Conservation (phyloP, 2,797 vertebrate genomes). For the Rhinophrynus dorsalis region DNA sequence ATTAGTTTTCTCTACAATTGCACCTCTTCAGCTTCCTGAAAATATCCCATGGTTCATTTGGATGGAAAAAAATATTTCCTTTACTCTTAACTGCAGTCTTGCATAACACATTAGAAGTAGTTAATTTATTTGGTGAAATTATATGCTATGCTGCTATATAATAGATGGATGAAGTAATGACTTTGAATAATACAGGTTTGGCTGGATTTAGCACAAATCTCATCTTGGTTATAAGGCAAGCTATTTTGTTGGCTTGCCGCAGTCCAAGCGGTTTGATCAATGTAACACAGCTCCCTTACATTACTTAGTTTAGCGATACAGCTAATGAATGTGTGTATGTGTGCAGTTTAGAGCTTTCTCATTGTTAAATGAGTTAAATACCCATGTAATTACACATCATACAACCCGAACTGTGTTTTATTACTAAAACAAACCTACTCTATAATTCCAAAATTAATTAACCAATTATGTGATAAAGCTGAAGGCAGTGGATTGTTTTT, state of each 20-base stretch:
- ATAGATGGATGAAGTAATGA: background rate
- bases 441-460: background rate
- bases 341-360: background rate
- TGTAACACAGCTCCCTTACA: background rate
- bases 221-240: too few species aligned
- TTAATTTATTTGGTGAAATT: too few species aligned
- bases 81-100: too few species aligned
- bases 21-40: too few species aligned
- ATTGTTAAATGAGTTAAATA: constrained; percentile 27
- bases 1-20: too few species aligned
- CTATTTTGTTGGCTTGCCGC: background rate
- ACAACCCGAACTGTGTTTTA: constrained; percentile 1
- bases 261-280: background rate
- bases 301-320: background rate
- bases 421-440: background rate
- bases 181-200: background rate
- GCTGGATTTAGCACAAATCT: too few species aligned
- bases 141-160: too few species aligned
- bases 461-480: too few species aligned
- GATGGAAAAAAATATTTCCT: too few species aligned
- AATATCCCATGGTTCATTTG: too few species aligned
- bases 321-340: constrained; percentile 16
- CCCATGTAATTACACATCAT: constrained; percentile 23
- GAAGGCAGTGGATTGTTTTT: too few species aligned
- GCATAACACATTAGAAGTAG: too few species aligned